Evolutionary conservation across 2,113 vertebrate species (phyloP).

Genomic region (Gymnogyps californianus): DNA sequence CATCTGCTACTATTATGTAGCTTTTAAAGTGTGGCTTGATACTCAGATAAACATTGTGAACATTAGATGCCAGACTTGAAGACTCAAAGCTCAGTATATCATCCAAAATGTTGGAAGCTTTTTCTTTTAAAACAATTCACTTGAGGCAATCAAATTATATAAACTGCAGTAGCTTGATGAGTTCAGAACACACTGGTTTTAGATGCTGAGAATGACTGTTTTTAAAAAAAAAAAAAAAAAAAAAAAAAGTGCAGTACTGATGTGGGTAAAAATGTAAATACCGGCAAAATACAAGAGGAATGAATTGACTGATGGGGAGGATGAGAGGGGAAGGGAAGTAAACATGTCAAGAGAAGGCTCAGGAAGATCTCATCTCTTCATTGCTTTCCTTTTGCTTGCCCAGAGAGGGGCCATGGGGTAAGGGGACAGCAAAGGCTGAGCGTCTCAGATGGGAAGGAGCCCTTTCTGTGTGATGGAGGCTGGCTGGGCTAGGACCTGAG

Average conservation of each 20-base stretch:
- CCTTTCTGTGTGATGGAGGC: background rate
- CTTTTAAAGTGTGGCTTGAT: background rate
- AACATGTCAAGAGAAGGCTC: background rate
- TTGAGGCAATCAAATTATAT: background rate
- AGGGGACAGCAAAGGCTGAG: background rate
- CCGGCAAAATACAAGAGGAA: background rate
- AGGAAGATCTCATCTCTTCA: background rate
- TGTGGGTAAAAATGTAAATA: background rate
- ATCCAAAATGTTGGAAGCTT: background rate
- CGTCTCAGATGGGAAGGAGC: background rate
- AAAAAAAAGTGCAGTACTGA: background rate
- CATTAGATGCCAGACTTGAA: background rate
- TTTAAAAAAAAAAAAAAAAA: background rate
- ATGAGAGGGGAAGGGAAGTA: background rate
- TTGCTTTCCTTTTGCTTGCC: background rate
- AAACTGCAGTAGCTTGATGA: background rate
- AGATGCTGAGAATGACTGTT: background rate
- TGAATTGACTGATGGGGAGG: background rate
- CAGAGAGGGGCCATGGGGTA: background rate
- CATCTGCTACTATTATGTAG: background rate
- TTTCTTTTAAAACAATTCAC: background rate
- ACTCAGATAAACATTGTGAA: conserved; percentile 1
- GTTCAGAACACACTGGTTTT: background rate
- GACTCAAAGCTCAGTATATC: background rate
- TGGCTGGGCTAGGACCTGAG: background rate